These are phyloP conservation scores for Drosophila serrata DNA, from an alignment of 1,140 invertebrate genomes.

Conservation along the genomic window DNA sequence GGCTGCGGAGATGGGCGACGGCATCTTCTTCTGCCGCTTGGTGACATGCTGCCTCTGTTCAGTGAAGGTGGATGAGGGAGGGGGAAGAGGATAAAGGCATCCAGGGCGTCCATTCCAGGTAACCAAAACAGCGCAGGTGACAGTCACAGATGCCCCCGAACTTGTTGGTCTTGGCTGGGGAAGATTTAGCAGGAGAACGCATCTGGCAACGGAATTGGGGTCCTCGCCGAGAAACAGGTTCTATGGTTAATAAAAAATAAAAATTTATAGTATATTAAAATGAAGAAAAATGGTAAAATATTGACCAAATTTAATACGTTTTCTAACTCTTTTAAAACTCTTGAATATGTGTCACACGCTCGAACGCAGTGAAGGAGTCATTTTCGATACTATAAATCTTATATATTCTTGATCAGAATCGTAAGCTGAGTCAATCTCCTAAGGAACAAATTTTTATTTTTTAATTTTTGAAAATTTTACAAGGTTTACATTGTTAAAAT, in stretches of 20 bases:
- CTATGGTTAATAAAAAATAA: not conserved
- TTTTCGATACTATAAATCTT: no score
- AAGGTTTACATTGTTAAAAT: no score
- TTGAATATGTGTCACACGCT: no score
- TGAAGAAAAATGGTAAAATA: not conserved
- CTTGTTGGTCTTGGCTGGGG: conserved; percentile 65
- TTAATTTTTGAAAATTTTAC: no score
- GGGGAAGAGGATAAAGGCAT: not conserved
- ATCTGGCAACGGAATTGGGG: conserved; percentile 35
- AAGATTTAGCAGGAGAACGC: conserved; percentile 66
- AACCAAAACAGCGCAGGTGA: conserved; percentile 50
- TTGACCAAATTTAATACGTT: not conserved
- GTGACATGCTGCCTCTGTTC: conserved; percentile 66
- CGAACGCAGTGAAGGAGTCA: no score
- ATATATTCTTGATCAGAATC: no score
- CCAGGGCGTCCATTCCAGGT: not conserved
- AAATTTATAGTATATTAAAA: not conserved
- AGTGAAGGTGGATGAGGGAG: no score
- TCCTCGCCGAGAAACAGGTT: conserved; percentile 23
- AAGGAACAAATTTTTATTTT: no score
- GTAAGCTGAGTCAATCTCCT: no score
- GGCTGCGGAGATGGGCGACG: conserved; percentile 9
- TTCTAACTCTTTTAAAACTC: not conserved
- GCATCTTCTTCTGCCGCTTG: conserved; percentile 56
- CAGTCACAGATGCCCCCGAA: conserved; percentile 69